A percentile compares a stretch with the other conserved stretches of the same genome.
These are phyloP conservation scores for Diarsia rubi DNA, from an alignment of 2,888 invertebrate genomes.

Conservation along the genomic window DNA sequence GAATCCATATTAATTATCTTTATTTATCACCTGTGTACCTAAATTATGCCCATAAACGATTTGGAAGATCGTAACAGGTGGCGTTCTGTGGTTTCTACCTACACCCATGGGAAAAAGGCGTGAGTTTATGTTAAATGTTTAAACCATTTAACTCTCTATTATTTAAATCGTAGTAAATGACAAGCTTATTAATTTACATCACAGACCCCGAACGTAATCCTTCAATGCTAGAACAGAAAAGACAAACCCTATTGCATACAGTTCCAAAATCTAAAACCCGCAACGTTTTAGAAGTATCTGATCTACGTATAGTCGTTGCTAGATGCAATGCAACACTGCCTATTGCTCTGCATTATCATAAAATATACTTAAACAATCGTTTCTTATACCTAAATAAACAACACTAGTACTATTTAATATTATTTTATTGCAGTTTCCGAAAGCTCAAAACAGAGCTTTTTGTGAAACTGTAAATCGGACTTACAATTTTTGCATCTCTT, in stretches of 20 bases:
- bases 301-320: not conserved
- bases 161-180: not conserved
- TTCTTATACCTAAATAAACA: slow-evolving; percentile 25
- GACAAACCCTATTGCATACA: not conserved
- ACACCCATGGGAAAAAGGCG: too few species aligned
- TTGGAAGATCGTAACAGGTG: too few species aligned
- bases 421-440: not conserved
- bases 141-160: not conserved
- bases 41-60: too few species aligned
- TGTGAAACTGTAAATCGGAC: not conserved
- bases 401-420: not conserved
- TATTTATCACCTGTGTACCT: too few species aligned
- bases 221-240: not conserved
- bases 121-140: too few species aligned
- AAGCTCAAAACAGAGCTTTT: slow-evolving; percentile 23
- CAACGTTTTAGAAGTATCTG: not conserved
- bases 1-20: too few species aligned
- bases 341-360: slow-evolving; percentile 16
- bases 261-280: not conserved
- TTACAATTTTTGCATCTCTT: slow-evolving; percentile 3
- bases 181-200: not conserved
- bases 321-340: slow-evolving; percentile 3
- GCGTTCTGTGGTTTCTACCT: too few species aligned
- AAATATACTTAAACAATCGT: not conserved
- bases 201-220: not conserved